These are phyloP conservation scores for Sceloporus tristichus DNA, from an alignment of 2,113 vertebrate genomes.

Conservation along the genomic window DNA sequence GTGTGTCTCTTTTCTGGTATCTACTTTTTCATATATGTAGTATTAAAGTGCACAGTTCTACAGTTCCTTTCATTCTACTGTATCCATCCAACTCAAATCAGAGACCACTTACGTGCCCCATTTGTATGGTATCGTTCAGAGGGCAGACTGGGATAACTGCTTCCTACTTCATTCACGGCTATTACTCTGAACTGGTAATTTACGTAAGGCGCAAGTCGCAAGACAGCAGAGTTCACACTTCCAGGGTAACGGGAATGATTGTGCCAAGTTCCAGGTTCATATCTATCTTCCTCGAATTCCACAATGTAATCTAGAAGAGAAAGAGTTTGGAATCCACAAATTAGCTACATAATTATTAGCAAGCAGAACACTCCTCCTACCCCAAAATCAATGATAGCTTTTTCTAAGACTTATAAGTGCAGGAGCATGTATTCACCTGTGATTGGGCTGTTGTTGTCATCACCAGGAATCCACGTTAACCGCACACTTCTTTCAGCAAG, in stretches of 20 bases:
- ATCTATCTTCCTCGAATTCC: slow-evolving; percentile 92
- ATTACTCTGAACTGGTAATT: slow-evolving; percentile 97
- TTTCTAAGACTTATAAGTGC: too few species aligned
- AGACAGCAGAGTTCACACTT: slow-evolving; percentile 86
- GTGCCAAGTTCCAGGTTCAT: slow-evolving; percentile 88
- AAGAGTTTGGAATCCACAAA: neutral
- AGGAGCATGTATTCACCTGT: slow-evolving; percentile 77
- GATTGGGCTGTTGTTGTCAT: slow-evolving; percentile 93
- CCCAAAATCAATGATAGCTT: neutral
- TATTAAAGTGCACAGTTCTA: neutral
- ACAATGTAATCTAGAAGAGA: slow-evolving; percentile 86
- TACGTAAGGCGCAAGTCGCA: slow-evolving; percentile 90
- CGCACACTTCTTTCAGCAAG: slow-evolving; percentile 86
- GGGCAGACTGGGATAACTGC: slow-evolving; percentile 87
- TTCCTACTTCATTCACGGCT: slow-evolving; percentile 91
- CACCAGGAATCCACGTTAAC: slow-evolving; percentile 94
- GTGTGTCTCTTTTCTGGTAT: neutral
- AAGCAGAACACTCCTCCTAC: neutral
- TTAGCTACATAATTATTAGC: neutral
- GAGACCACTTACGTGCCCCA: slow-evolving; percentile 85
- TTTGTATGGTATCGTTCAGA: slow-evolving; percentile 92
- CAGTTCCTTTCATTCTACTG: neutral
- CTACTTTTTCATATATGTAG: neutral
- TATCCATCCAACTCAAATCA: neutral
- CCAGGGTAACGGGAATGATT: slow-evolving; percentile 88